Conservation (phyloP, 2,888 invertebrate species). For the Minunthozetes semirufus region DNA sequence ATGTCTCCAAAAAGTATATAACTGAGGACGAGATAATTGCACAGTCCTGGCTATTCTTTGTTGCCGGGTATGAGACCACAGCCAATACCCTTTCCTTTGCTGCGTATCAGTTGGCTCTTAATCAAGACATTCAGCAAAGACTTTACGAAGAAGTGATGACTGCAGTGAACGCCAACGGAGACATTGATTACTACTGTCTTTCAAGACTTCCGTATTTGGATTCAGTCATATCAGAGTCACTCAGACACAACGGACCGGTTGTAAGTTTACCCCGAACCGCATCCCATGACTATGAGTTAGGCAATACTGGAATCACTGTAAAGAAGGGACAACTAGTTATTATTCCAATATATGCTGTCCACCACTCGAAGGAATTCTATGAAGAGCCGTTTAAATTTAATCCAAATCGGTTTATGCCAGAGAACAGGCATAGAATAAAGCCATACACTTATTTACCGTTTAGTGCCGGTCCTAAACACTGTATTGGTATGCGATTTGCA, state of each 20-base stretch:
- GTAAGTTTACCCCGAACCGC: neutral
- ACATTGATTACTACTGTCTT: neutral
- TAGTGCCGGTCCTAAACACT: too few species aligned
- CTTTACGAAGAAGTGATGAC: neutral
- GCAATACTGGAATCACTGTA: neutral
- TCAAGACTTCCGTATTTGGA: slow-evolving; percentile 34
- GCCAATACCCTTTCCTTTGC: neutral
- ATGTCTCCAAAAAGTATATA: neutral
- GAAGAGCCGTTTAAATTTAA: slow-evolving; percentile 38
- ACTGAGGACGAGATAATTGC: neutral
- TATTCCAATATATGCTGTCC: slow-evolving; percentile 51
- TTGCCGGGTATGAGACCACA: neutral
- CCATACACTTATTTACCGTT: too few species aligned
- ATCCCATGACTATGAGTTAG: neutral
- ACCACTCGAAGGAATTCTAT: slow-evolving; percentile 37
- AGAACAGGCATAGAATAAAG: slow-evolving; percentile 27
- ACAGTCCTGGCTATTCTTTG: neutral
- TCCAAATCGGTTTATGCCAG: slow-evolving; percentile 39
- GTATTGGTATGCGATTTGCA: too few species aligned
- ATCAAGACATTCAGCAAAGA: neutral
- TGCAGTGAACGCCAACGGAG: neutral
- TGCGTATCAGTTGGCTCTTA: slow-evolving; percentile 1
- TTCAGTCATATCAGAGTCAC: slow-evolving; percentile 36
- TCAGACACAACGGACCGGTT: slow-evolving; percentile 33
- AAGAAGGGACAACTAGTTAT: slow-evolving; percentile 49